Conservation (phyloP, 2,888 invertebrate genomes). For the Ormyrus labotus region DNA sequence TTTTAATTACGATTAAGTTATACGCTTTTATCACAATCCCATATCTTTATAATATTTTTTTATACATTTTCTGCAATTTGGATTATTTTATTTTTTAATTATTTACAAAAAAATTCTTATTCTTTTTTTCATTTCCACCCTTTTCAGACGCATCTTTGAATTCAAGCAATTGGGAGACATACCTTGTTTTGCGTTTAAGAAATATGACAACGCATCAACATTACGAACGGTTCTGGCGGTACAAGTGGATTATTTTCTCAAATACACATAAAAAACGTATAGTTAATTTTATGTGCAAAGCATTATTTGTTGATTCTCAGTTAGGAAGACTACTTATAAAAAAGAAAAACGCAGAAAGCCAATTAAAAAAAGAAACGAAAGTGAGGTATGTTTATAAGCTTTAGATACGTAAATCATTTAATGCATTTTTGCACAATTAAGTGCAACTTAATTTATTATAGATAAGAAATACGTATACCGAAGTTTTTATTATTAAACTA, state of each 20-base stretch:
- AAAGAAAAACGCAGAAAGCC: not conserved
- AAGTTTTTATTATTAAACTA: not conserved
- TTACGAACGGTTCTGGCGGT: constrained; percentile 17
- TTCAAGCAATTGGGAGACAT: constrained; percentile 60
- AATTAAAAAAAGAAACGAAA: not conserved
- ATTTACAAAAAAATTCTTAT: constrained; percentile 50
- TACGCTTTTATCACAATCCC: too few species aligned
- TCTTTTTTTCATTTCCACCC: constrained; percentile 69
- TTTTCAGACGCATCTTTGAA: constrained; percentile 73
- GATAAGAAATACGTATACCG: not conserved
- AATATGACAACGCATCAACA: constrained; percentile 10
- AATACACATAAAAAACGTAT: not conserved
- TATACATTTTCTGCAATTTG: constrained; percentile 4
- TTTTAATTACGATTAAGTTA: too few species aligned
- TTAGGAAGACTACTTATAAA: not conserved
- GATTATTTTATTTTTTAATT: constrained; percentile 35
- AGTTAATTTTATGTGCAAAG: not conserved
- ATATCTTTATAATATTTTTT: constrained; percentile 1
- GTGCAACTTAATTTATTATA: constrained; percentile 42
- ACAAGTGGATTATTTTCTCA: constrained; percentile 3
- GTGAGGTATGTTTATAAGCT: constrained; percentile 24
- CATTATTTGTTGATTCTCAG: constrained; percentile 1
- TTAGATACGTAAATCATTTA: constrained; percentile 7
- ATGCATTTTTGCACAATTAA: constrained; percentile 13
- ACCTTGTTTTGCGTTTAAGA: constrained; percentile 1